Base-by-base conservation (phyloP, 1,140 invertebrate genomes). In the Apis cerana region DNA sequence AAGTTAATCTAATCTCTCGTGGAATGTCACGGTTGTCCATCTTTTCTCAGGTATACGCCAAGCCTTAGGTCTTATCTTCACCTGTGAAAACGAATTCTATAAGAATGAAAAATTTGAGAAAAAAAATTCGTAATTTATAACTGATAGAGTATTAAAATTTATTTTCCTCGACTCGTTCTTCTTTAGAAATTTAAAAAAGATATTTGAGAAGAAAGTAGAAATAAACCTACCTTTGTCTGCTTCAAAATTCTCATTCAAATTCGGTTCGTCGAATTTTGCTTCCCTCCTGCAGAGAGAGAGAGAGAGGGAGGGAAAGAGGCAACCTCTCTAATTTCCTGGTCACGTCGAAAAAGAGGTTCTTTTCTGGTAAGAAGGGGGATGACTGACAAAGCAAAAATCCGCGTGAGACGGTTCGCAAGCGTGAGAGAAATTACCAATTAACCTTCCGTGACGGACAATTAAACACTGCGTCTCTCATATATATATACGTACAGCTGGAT, bases 371-470 rank as follows among this genome's bases (percentile, higher is more conserved):
- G 79, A 80, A 79, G 61, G 56, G 81, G 76, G 82, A 79, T 72
- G 76, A 48, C 74, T 67, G 75, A 80, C 82, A 80, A 83, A 79
- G 76, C 75, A 79, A 67, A 76, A 72, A 83, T 83, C 82, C 75
- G 82, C 82, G 82, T 79, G 82, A 83, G 68, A 83, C 74, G 82
- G 13, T 67, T 52, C 52, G 13, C 33, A 43, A 83, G 61, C 82
- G 82, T 83, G 82, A 83, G 76, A 83, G 82, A 83, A 83, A 83
- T 76, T 69, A 78, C 82, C 75, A 83, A 83, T 83, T 83, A 83
- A 79, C 75, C 81, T 61, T 64, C 72, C 81, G 58, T 56, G 58
- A 78, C 75, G 58, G 62, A 33, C 81, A 78, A 78, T 71, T 83
- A 83, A 70, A 71, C 71, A 48, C 43, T 56, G 64, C 23, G 54